Base-by-base conservation (phyloP, 2,888 invertebrate species). In the Drosophila neoperkinsi region DNA sequence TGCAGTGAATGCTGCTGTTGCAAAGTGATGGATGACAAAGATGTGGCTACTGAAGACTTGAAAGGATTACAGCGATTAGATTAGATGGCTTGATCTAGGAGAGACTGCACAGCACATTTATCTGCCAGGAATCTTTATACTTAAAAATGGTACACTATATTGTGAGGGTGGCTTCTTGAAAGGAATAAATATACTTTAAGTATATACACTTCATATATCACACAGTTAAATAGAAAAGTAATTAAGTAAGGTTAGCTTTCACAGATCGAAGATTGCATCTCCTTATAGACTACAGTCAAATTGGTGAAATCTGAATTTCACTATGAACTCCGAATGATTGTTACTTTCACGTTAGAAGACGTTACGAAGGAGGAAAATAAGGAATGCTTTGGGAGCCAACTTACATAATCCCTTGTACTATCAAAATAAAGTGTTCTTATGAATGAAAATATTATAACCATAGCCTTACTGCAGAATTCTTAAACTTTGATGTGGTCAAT, bases 1-100 rank as follows among this genome's bases (percentile, higher is more conserved):
- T 62, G 71, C 71, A 36, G 49, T n/a, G 55, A 30, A 57, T 51
- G 58, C 50, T 41, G 56, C 62, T 55, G 55, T 25, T 57, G 31
- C 53, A 57, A 9, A 63, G 74, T 74, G 79, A 83, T 75, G 73
- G 55, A 72, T 71, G 65, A 30, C 55, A 43, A 38, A 50, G 41
- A 65, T 56, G 28, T 55, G 49, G 58, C 71, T 60, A 61, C 70
- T 53, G 59, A 34, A 69, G 73, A 61, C 78, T 68, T 53, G 55
- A 71, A 79, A 67, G 75, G 82, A 86, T 76, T 77, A 60, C 59
- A 31, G 30, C 67, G 63, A 66, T 70, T 63, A 68, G 61, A 55
- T 46, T 16, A 50, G 69, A 53, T 53, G 34, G 43, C 4, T 51
- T 43, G 33, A 38, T 31, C 16, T n/a, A 11, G 30, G 36, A 43